Base-by-base conservation (phyloP, 2,113 vertebrate species). In the Equus quagga region DNA sequence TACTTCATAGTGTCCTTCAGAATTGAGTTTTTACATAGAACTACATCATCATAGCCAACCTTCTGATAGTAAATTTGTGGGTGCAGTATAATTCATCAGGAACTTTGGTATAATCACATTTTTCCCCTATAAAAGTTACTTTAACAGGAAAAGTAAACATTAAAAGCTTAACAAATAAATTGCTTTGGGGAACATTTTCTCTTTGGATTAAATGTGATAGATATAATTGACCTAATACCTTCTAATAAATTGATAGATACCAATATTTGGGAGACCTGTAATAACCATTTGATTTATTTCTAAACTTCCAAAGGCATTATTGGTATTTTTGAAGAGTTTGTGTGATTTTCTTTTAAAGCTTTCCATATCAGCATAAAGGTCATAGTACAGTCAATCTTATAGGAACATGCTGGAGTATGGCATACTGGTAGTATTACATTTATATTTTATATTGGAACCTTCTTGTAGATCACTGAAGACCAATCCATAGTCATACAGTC, bases 11-110 rank as follows among this genome's bases (percentile, higher is more conserved):
- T 33, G 11, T 92, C 46, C 13, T 72, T 78, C 86, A 31, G 28
- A 80, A 72, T 81, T 93, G 85, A 82, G 5, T 88, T 96, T 94
- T 75, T 82, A 80, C 33, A 58, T n/a, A 78, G 17, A 70, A 14
- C 58, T 46, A 31, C 1, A 23, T 31, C 23, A 26, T 81, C 49
- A 75, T 54, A 24, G 33, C 92, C 19, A 58, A 3, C 51, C 44
- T 51, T 89, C 65, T 85, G 18, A 62, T 87, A 86, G 41, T 86
- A 86, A 84, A 31, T 84, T 80, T 96, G 12, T 89, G 75, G 51
- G 18, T 84, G 12, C 6, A 65, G 88, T 92, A 33, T 85, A 91
- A 36, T 91, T 90, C 10, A 46, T 96, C 17, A 88, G 46, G 26
- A 95, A 65, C 21, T 93, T 73, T 58, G 36, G 1, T 36, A 28